phyloP scores from a whole-genome alignment of 2,113 vertebrate genomes.

The Neomonachus schauinslandi region DNA sequence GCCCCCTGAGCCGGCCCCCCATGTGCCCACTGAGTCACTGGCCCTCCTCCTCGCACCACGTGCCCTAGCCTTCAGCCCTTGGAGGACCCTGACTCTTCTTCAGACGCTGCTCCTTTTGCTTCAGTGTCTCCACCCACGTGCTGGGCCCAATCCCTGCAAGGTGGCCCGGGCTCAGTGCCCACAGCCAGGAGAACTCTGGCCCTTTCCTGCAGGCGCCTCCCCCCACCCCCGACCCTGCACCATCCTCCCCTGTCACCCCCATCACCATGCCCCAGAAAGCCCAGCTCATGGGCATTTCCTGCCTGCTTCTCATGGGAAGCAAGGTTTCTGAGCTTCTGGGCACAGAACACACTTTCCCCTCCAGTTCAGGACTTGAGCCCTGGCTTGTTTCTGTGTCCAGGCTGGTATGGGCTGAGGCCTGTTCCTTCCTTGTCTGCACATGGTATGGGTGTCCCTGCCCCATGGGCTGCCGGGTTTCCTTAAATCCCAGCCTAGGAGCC shows the following conservation, averaged over 20 bases:
- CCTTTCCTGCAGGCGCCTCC: accelerated
- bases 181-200: background rate
- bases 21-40: background rate
- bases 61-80: background rate
- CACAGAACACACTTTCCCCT: background rate
- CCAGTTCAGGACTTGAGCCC: background rate
- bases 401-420: background rate
- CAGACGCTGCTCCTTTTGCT: background rate
- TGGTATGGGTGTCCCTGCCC: background rate
- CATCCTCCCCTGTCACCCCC: background rate
- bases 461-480: background rate
- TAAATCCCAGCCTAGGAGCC: background rate
- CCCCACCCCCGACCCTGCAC: background rate
- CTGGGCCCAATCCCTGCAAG: background rate
- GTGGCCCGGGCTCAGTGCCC: background rate
- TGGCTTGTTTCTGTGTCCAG: background rate
- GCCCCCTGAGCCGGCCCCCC: background rate
- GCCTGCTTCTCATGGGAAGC: background rate
- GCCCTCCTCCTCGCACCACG: accelerated
- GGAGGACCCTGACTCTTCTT: background rate
- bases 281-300: background rate
- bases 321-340: background rate
- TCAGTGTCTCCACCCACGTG: background rate
- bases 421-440: accelerated
- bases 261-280: background rate